Percentiles rank a stretch among this genome's conserved stretches.
phyloP scores from a whole-genome alignment of 2,888 invertebrate species.

The Acanthoscelides obtectus region DNA sequence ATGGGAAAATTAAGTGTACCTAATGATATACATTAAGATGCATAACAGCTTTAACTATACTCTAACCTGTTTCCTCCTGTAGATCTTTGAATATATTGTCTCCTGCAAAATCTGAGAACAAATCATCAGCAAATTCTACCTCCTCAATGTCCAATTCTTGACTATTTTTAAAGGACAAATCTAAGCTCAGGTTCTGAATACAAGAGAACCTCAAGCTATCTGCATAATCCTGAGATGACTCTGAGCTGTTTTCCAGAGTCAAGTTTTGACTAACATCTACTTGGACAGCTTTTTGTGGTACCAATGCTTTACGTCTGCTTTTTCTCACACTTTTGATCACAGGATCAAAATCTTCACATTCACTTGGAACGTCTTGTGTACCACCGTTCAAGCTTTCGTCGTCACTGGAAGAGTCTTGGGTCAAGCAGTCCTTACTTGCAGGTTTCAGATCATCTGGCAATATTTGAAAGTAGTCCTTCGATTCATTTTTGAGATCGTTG shows the following conservation, averaged over 20 bases:
- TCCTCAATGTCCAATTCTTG: constrained; percentile 15
- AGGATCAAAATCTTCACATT: constrained; percentile 9
- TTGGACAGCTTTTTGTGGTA: constrained; percentile 39
- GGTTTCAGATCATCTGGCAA: not conserved
- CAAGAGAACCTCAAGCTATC: constrained; percentile 21
- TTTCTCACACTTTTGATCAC: constrained; percentile 25
- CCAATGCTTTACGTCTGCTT: constrained; percentile 37
- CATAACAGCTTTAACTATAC: constrained; percentile 1
- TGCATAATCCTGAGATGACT: constrained; percentile 35
- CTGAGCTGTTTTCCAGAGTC: constrained; percentile 32
- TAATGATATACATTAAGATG: too few species aligned
- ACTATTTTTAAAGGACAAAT: constrained; percentile 16
- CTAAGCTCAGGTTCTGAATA: constrained; percentile 18
- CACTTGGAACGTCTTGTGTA: not conserved
- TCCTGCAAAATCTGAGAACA: constrained; percentile 36
- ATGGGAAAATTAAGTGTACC: too few species aligned
- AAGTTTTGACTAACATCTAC: constrained; percentile 31
- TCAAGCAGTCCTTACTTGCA: not conserved
- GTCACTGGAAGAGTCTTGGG: not conserved
- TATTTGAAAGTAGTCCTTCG: not conserved
- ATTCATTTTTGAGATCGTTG: not conserved
- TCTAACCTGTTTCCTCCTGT: constrained; percentile 38
- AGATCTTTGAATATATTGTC: constrained; percentile 42
- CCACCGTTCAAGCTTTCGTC: not conserved
- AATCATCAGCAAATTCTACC: constrained; percentile 25